Evolutionary conservation across 1,140 invertebrate genomes (phyloP).

Genomic region (Contarinia nasturtii): DNA sequence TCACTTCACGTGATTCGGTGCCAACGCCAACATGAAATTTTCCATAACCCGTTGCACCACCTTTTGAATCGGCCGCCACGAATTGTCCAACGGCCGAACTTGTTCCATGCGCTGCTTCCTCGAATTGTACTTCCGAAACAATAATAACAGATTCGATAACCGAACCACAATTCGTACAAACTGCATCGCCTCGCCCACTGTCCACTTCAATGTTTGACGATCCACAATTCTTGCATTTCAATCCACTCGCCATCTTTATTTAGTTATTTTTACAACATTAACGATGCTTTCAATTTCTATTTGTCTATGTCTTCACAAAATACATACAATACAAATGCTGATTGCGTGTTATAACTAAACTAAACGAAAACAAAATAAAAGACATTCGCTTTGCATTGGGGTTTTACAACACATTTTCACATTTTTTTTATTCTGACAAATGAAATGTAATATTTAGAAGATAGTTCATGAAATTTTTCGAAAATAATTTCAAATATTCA

Average conservation of each 20-base stretch:
- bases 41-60: constrained; percentile 45
- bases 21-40: constrained; percentile 64
- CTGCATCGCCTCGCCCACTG: constrained; percentile 78
- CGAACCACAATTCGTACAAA: constrained; percentile 89
- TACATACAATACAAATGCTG: too few relatives aligned
- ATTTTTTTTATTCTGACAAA: too few relatives aligned
- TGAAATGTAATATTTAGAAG: too few relatives aligned
- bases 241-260: constrained; percentile 5
- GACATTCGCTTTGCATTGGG: too few relatives aligned
- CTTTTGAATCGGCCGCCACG: constrained; percentile 72
- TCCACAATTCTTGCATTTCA: constrained; percentile 78
- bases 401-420: too few relatives aligned
- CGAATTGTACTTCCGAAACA: constrained; percentile 89
- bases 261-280: neutral
- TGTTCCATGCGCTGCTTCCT: constrained; percentile 78
- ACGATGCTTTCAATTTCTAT: too few relatives aligned
- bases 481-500: too few relatives aligned
- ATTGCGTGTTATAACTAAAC: too few relatives aligned
- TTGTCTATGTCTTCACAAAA: too few relatives aligned
- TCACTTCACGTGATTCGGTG: constrained; percentile 77
- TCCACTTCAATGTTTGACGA: constrained; percentile 89
- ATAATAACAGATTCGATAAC: constrained; percentile 93
- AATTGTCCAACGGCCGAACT: constrained; percentile 80
- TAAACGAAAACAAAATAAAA: too few relatives aligned
- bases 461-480: too few relatives aligned